Evolutionary conservation across 2,797 vertebrate genomes (phyloP).

Genomic region (Neostethus bicornis): DNA sequence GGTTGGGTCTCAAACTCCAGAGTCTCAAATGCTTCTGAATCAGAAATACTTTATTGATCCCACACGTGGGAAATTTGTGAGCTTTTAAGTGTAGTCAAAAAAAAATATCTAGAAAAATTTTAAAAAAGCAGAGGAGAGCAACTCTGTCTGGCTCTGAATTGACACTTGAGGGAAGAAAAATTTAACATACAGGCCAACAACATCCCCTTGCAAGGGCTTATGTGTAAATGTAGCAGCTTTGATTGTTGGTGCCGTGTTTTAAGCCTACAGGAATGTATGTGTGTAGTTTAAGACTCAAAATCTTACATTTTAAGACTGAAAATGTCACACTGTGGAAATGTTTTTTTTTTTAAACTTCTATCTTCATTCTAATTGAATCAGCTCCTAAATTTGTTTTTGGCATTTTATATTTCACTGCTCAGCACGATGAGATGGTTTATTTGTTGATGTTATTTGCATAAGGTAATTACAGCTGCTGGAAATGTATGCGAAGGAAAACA

Average conservation of each 20-base stretch:
- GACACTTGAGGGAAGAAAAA: conserved; percentile 27
- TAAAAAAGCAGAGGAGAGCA: conserved; percentile 9
- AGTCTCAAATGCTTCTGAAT: too few species aligned
- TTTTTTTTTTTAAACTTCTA: conserved; percentile 29
- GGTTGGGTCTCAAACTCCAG: too few species aligned
- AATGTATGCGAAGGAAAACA: conserved; percentile 41
- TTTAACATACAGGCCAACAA: conserved; percentile 15
- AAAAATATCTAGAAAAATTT: conserved; percentile 33
- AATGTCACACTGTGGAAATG: conserved; percentile 21
- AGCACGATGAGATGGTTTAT: conserved; percentile 59
- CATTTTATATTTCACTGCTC: conserved; percentile 50
- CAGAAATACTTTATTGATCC: too few species aligned
- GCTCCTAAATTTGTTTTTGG: conserved; percentile 56
- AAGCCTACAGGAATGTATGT: conserved; percentile 45
- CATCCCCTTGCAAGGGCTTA: conserved; percentile 21
- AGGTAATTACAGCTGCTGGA: conserved; percentile 71
- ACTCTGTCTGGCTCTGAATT: conserved; percentile 12
- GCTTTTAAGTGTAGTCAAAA: too few species aligned
- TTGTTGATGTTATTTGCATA: conserved; percentile 74
- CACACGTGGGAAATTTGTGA: too few species aligned
- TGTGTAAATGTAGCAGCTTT: conserved; percentile 27
- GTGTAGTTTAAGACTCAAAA: conserved; percentile 34
- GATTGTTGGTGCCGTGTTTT: conserved; percentile 39
- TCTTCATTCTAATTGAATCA: conserved; percentile 66
- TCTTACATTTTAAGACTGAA: conserved; percentile 49